These are phyloP conservation scores for Pteria penguin DNA, from an alignment of 2,888 invertebrate genomes.

Conservation along the genomic window DNA sequence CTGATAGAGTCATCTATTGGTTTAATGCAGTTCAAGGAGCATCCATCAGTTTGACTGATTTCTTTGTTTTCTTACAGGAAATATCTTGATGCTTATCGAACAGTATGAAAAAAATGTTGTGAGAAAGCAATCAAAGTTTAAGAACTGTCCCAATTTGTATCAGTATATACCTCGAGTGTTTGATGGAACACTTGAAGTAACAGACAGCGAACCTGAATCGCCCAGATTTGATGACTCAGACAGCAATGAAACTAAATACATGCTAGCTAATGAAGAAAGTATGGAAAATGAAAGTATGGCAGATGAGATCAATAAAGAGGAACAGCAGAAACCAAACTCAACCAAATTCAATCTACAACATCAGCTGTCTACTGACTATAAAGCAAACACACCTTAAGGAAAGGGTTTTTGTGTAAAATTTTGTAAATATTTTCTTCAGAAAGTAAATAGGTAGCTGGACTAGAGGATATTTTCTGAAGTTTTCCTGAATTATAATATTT, in stretches of 20 bases:
- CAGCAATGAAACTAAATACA: constrained; percentile 19
- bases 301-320: background rate
- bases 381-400: constrained; percentile 62
- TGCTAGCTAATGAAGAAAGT: background rate
- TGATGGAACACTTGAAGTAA: constrained; percentile 52
- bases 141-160: constrained; percentile 50
- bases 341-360: background rate
- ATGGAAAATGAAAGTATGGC: background rate
- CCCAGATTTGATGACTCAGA: constrained; percentile 3
- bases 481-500: no score
- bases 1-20: no score
- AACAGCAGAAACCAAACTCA: background rate
- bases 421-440: no score
- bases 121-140: constrained; percentile 19
- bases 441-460: no score
- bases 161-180: constrained; percentile 57
- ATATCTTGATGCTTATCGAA: constrained; percentile 55
- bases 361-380: constrained; percentile 54
- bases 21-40: no score
- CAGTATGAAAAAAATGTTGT: constrained; percentile 56
- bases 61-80: constrained; percentile 38
- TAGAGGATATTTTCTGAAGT: no score
- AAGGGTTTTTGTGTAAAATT: no score
- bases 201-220: constrained; percentile 45
- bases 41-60: no score